Evolutionary conservation across 2,113 vertebrate species (phyloP), one percentile per base, ranked within the genome.

Genomic region (Megaleporinus macrocephalus): DNA sequence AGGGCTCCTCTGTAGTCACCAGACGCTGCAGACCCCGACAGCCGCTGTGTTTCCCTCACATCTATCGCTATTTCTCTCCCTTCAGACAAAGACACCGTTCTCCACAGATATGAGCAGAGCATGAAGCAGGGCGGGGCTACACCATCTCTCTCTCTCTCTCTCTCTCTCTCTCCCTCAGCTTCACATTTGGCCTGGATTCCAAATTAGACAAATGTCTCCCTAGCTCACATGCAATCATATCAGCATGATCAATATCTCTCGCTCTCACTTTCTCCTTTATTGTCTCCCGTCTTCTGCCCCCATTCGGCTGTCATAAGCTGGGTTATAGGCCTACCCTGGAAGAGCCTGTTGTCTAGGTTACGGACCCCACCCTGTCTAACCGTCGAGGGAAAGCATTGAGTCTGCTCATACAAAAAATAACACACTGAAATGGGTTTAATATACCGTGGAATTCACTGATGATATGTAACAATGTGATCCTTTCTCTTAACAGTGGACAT

Each of bases 331-430:
- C 68, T 30, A 72, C 80, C 68, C 61, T 72, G 59, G 74, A 14
- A 29, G 73, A 78, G 69, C 73, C 70, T 76, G 86, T 85, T 77
- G 83, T 80, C 83, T 68, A 76, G 80, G 83, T 80, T 71, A 84
- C 77, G 49, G 62, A 36, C 84, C 73, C 81, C 85, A 80, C 85
- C 85, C 78, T 81, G 61, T 80, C 73, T 77, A 68, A 83, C 69
- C 51, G 13, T 51, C 44, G 27, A n/a, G 16, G 57, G 18, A 24
- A n/a, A 57, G 49, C 68, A 68, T 53, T 27, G 51, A 51, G 30
- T 53, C 66, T 65, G 41, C 22, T 57, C 24, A 41, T 66, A 41
- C 11, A 63, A 30, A 33, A 20, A 16, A 29, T 1, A 63, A 30
- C 33, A 15, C 1, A 29, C 36, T n/a, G 55, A 27, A 36, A 41